Percentiles rank a stretch among this genome's conserved stretches.
These are phyloP conservation scores for Lathronympha strigana DNA, from an alignment of 2,888 invertebrate species.

Conservation along the genomic window DNA sequence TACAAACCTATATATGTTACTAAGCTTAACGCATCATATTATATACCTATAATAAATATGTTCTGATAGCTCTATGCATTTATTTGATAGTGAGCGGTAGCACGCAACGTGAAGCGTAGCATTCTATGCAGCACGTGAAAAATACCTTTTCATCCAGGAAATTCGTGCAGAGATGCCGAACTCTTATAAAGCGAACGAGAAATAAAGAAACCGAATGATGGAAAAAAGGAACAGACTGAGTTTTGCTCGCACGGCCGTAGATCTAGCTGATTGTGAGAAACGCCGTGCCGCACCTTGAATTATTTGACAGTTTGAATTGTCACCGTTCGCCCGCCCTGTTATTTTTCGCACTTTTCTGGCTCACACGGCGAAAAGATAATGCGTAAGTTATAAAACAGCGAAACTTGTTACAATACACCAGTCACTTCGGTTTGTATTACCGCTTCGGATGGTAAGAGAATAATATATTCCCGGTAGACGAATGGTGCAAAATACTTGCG, in stretches of 20 bases:
- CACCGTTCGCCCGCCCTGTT: slow-evolving; percentile 64
- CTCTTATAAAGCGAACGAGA: slow-evolving; percentile 76
- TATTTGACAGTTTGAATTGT: slow-evolving; percentile 80
- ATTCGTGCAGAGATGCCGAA: slow-evolving; percentile 77
- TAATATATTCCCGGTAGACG: slow-evolving; percentile 57
- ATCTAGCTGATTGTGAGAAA: slow-evolving; percentile 81
- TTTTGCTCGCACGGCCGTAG: slow-evolving; percentile 67
- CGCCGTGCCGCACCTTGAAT: slow-evolving; percentile 74
- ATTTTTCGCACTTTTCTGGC: slow-evolving; percentile 60
- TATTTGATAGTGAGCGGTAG: slow-evolving; percentile 58
- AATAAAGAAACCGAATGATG: slow-evolving; percentile 78
- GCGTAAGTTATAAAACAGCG: slow-evolving; percentile 65
- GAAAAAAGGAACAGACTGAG: slow-evolving; percentile 63
- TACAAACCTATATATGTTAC: too few relatives aligned
- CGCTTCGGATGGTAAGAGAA: slow-evolving; percentile 59
- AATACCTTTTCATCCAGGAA: slow-evolving; percentile 81
- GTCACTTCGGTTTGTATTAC: slow-evolving; percentile 59
- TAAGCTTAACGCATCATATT: slow-evolving; percentile 12
- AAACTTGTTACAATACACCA: slow-evolving; percentile 57
- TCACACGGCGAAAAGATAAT: slow-evolving; percentile 56
- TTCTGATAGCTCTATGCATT: slow-evolving; percentile 56
- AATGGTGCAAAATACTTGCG: slow-evolving; percentile 47
- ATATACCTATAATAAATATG: slow-evolving; percentile 46
- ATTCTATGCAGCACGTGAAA: slow-evolving; percentile 67
- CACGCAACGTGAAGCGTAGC: slow-evolving; percentile 57